These are phyloP conservation scores for Mobula birostris DNA, from an alignment of 2,113 vertebrate species.

Conservation along the genomic window DNA sequence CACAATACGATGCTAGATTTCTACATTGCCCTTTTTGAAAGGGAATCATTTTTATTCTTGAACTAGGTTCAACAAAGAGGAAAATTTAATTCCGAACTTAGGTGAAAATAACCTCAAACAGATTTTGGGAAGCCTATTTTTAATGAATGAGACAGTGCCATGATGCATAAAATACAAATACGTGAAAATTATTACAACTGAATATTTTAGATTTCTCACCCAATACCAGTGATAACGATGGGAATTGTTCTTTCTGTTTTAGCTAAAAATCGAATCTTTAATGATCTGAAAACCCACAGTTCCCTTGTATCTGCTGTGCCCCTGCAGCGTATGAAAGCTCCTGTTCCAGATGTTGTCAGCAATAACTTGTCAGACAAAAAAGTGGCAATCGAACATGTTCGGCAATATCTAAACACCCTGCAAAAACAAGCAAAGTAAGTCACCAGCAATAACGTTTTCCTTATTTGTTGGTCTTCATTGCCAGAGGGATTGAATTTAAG, in stretches of 20 bases:
- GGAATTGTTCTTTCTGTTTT: slow-evolving; percentile 38
- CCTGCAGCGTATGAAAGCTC: slow-evolving; percentile 63
- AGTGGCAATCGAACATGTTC: slow-evolving; percentile 64
- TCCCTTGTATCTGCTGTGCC: slow-evolving; percentile 59
- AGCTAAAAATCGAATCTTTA: slow-evolving; percentile 80
- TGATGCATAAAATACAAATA: neutral
- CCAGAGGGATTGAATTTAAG: too few species aligned
- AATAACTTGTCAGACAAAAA: slow-evolving; percentile 62
- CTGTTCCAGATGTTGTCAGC: slow-evolving; percentile 71
- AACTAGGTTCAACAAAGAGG: neutral
- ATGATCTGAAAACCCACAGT: slow-evolving; percentile 76
- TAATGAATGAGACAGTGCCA: neutral
- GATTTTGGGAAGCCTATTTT: neutral
- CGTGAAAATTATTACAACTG: neutral
- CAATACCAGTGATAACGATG: neutral
- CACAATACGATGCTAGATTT: neutral
- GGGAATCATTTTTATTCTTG: neutral
- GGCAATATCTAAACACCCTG: slow-evolving; percentile 65
- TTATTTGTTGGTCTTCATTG: neutral
- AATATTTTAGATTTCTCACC: neutral
- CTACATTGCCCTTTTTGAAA: neutral
- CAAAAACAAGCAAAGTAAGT: slow-evolving; percentile 81
- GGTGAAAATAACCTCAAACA: neutral
- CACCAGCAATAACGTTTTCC: neutral
- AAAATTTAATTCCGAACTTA: neutral